phyloP scores from a whole-genome alignment of 2,797 vertebrate species.

The Delichon dasypus region DNA sequence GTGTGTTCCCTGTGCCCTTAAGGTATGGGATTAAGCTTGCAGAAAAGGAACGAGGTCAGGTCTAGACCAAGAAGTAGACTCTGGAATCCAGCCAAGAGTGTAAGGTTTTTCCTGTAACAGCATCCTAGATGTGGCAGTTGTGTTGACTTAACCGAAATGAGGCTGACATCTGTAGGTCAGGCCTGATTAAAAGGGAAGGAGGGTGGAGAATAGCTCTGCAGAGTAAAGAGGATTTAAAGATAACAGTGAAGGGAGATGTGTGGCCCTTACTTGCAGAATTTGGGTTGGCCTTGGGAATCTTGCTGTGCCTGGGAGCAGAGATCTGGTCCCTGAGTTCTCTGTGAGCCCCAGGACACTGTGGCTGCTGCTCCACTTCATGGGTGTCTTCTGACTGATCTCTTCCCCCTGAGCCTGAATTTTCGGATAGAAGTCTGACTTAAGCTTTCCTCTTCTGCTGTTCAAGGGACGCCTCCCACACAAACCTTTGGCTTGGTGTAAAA shows the following conservation, averaged over 20 bases:
- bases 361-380: neutral
- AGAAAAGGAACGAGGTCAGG: constrained; percentile 45
- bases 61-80: constrained; percentile 36
- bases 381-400: neutral
- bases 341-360: neutral
- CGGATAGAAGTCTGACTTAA: neutral
- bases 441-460: neutral
- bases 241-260: neutral
- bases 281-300: constrained; percentile 6
- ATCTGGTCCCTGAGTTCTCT: neutral
- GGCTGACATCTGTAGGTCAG: constrained; percentile 61
- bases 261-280: constrained; percentile 11
- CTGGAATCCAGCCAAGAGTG: constrained; percentile 48
- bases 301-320: neutral
- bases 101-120: constrained; percentile 51
- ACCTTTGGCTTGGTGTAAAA: constrained; percentile 11
- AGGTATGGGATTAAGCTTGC: constrained; percentile 49
- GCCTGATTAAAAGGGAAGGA: constrained; percentile 57
- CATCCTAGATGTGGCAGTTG: constrained; percentile 54
- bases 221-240: constrained; percentile 44
- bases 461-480: neutral
- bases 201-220: constrained; percentile 9
- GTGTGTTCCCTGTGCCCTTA: constrained; percentile 37
- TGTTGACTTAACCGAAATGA: constrained; percentile 59
- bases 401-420: neutral